These are phyloP conservation scores for Podarcis muralis DNA, from an alignment of 2,113 vertebrate species.

Conservation along the genomic window DNA sequence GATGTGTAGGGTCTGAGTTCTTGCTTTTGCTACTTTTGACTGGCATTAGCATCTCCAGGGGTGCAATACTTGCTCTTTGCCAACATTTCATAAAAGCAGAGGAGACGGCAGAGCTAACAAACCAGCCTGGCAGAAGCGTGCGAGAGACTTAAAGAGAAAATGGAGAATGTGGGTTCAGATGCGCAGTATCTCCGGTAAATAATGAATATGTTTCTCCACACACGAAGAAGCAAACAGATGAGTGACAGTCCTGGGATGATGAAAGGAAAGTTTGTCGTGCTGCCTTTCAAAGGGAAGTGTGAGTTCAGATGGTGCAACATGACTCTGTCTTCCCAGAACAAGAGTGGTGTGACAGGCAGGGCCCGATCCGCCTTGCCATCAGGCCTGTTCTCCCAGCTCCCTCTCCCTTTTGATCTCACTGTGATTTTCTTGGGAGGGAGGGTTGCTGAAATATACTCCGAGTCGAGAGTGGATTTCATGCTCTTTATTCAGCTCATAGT, in stretches of 20 bases:
- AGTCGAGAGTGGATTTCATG: too few relatives aligned
- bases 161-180: slow-evolving; percentile 4
- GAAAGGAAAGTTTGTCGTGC: slow-evolving; percentile 32
- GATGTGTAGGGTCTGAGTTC: too few relatives aligned
- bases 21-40: too few relatives aligned
- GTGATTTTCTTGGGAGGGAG: not conserved
- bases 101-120: not conserved
- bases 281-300: slow-evolving; percentile 7
- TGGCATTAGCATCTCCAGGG: not conserved
- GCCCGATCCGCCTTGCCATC: not conserved
- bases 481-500: too few relatives aligned
- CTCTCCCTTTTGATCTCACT: not conserved
- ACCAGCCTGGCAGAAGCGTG: not conserved
- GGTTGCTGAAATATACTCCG: too few relatives aligned
- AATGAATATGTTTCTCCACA: slow-evolving; percentile 41
- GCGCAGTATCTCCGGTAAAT: slow-evolving; percentile 20
- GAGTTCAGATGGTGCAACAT: slow-evolving; percentile 10
- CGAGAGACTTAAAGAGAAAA: not conserved
- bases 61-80: not conserved
- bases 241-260: slow-evolving; percentile 12
- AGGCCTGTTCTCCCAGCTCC: not conserved
- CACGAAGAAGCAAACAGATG: slow-evolving; percentile 21
- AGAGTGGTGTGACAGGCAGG: not conserved
- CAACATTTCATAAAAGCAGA: not conserved
- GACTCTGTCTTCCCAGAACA: slow-evolving; percentile 27